Evolutionary conservation across 2,888 invertebrate species (phyloP).

Genomic region (Bugula neritina): DNA sequence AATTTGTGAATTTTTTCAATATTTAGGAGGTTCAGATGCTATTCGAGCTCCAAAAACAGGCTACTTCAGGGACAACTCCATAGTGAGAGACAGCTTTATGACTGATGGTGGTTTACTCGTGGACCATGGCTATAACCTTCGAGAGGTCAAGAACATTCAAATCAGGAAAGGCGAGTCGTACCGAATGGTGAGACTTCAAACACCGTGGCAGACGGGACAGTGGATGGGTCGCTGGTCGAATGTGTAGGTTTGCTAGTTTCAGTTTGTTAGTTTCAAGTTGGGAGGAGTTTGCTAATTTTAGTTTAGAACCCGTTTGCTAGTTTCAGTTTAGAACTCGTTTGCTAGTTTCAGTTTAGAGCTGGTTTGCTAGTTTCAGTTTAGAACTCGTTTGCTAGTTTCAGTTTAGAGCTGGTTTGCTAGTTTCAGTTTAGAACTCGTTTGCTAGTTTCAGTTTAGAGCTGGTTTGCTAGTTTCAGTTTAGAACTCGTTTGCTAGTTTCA

Average conservation of each 20-base stretch:
- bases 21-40: not conserved
- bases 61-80: not conserved
- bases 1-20: not conserved
- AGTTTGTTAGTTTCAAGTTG: too few relatives aligned
- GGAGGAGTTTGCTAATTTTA: too few relatives aligned
- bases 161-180: conserved; percentile 45
- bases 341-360: too few relatives aligned
- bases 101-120: conserved; percentile 55
- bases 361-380: too few relatives aligned
- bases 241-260: conserved; percentile 53
- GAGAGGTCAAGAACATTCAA: conserved; percentile 54
- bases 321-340: too few relatives aligned
- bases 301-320: too few relatives aligned
- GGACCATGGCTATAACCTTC: conserved; percentile 61
- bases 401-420: too few relatives aligned
- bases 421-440: too few relatives aligned
- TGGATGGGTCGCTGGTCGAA: conserved; percentile 60
- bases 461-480: too few relatives aligned
- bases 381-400: too few relatives aligned
- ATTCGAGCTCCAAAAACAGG: conserved; percentile 4
- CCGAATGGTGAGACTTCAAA: conserved; percentile 58
- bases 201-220: conserved; percentile 59
- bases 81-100: not conserved
- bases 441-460: too few relatives aligned
- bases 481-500: too few relatives aligned